A percentile compares a stretch with the other conserved stretches of the same genome.
These are phyloP conservation scores for Callospermophilus lateralis DNA, from an alignment of 2,113 vertebrate genomes.

Conservation along the genomic window DNA sequence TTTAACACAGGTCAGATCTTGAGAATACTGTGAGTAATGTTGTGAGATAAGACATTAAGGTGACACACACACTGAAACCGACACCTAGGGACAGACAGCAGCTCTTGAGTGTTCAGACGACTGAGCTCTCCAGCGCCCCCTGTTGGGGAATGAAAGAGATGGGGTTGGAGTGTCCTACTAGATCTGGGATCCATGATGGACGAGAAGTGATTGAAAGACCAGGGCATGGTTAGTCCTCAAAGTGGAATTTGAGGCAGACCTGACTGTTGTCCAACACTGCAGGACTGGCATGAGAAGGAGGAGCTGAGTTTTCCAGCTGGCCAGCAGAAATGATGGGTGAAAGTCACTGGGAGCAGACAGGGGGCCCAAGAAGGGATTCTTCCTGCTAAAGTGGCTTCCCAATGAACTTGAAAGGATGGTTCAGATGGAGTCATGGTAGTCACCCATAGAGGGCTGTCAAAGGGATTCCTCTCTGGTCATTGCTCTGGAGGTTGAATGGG, in stretches of 20 bases:
- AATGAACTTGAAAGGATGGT: neutral
- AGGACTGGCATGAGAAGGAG: neutral
- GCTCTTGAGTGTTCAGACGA: accelerated
- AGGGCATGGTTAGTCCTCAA: neutral
- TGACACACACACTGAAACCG: neutral
- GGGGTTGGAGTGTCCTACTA: neutral
- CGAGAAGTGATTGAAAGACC: neutral
- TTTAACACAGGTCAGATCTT: neutral
- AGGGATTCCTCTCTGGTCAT: neutral
- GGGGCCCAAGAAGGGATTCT: neutral
- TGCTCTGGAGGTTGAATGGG: neutral
- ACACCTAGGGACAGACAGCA: neutral
- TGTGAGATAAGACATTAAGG: neutral
- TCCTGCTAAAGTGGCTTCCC: neutral
- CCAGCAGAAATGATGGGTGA: neutral
- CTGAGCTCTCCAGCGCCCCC: neutral
- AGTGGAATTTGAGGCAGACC: neutral
- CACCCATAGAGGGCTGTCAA: neutral
- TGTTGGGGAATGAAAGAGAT: neutral
- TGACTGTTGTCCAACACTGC: neutral
- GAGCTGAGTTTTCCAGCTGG: neutral
- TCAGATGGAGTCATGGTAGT: neutral
- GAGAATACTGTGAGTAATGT: neutral
- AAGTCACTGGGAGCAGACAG: neutral
- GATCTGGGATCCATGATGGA: neutral